These are phyloP conservation scores for Coelopa pilipes DNA, from an alignment of 2,888 invertebrate genomes.

Conservation along the genomic window DNA sequence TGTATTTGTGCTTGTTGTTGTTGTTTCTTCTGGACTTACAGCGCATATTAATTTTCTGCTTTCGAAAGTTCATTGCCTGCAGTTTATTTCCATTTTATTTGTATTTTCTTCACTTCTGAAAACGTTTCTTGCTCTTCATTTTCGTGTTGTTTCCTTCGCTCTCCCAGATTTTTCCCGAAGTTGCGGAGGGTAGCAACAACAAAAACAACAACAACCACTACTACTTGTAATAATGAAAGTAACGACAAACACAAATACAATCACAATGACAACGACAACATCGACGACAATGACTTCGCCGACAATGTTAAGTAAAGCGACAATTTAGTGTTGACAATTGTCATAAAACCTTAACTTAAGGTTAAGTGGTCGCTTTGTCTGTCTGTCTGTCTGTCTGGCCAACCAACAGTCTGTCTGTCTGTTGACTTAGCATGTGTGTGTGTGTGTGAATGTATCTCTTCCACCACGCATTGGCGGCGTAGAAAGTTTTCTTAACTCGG, in stretches of 20 bases:
- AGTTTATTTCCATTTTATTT: constrained; percentile 3
- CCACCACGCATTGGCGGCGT: background rate
- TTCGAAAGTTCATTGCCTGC: constrained; percentile 20
- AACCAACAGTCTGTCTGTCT: background rate
- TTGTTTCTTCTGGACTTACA: background rate
- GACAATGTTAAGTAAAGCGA: background rate
- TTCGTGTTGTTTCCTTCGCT: background rate
- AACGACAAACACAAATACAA: no score
- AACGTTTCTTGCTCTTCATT: background rate
- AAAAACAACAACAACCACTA: no score
- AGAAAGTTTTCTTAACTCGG: constrained; percentile 12
- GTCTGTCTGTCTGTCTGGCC: background rate
- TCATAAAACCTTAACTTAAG: constrained; percentile 33
- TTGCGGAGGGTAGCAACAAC: no score
- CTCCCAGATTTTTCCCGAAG: background rate
- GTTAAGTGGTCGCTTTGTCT: constrained; percentile 4
- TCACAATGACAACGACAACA: background rate
- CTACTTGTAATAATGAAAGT: no score
- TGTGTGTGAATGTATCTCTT: no score
- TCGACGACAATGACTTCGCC: background rate
- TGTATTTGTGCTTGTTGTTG: background rate
- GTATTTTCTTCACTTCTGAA: background rate
- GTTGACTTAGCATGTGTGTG: no score
- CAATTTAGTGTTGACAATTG: constrained; percentile 31
- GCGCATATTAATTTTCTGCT: constrained; percentile 15